Base-by-base conservation (phyloP, 2,888 invertebrate species). In the Formica aserva region DNA sequence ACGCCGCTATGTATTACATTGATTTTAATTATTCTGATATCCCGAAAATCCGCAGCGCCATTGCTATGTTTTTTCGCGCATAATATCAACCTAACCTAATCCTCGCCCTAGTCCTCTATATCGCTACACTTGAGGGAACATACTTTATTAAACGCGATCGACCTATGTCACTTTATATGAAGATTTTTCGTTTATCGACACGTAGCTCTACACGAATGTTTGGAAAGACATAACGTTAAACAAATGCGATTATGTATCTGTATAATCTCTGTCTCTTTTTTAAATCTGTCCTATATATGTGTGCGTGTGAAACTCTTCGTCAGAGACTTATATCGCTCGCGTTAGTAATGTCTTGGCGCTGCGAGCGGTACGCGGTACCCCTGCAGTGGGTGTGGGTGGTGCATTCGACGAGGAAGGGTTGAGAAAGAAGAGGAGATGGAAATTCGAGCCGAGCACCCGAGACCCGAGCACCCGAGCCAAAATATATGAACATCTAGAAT, bases 21-120 rank as follows among this genome's bases (percentile, higher is more conserved):
- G 92, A 93, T 92, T 92, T 92, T 92, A 91, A 93, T 92, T 91
- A 91, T 90, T 88, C 90, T 89, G 84, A 84, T 84, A 72, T 82
- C 67, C 80, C 86, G 87, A 85, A 85, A 84, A 84, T 81, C 87
- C 83, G 89, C 89, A 91, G 92, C 92, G 92, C 92, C 91, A 92
- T 91, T 86, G 77, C 83, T 66, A 85, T 38, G 52, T n/a, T 45
- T 80, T 85, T 82, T 84, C 83, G 65, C 57, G 15, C 32, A 80
- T 32, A 5, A 65, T 35, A 35, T 32, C 82, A 63, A 83, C 84
- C 83, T 84, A 85, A 84, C 84, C 88, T 89, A 85, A 85, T 74
- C 82, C 76, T 11, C 13, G 22, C 22, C 22, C 22, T 11, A 22
- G 9, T 60, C 22, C 57, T 26, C 60, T 26, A 13, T 15, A 26